phyloP scores from a whole-genome alignment of 1,140 invertebrate species.

The Hyphantria cunea region DNA sequence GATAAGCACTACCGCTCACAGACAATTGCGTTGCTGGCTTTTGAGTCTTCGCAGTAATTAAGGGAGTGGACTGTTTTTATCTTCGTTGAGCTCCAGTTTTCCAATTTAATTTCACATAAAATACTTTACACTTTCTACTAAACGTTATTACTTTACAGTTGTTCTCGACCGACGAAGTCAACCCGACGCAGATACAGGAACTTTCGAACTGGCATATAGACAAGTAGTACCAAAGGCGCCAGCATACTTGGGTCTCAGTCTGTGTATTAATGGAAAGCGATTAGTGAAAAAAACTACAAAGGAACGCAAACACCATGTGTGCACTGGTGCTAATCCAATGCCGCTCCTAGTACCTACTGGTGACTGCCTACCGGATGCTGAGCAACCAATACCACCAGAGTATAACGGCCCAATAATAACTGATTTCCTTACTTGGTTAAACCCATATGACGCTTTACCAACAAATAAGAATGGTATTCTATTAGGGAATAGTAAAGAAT shows the following conservation, averaged over 20 bases:
- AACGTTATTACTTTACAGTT: slow-evolving; percentile 83
- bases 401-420: slow-evolving; percentile 77
- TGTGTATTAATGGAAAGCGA: slow-evolving; percentile 87
- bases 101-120: no score
- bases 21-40: no score
- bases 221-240: slow-evolving; percentile 88
- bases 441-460: slow-evolving; percentile 68
- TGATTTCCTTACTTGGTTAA: slow-evolving; percentile 77
- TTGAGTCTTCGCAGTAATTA: no score
- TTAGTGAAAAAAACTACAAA: slow-evolving; percentile 67
- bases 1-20: no score
- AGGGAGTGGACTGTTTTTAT: no score
- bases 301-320: slow-evolving; percentile 61
- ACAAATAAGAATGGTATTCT: slow-evolving; percentile 68
- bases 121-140: not conserved
- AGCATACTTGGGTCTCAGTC: slow-evolving; percentile 90
- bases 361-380: slow-evolving; percentile 44
- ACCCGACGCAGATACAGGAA: slow-evolving; percentile 91
- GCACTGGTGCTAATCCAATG: slow-evolving; percentile 42
- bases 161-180: slow-evolving; percentile 91
- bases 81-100: no score
- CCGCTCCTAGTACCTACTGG: slow-evolving; percentile 49
- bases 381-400: slow-evolving; percentile 62
- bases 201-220: slow-evolving; percentile 93
- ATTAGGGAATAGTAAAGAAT: slow-evolving; percentile 57